These are phyloP conservation scores for Xanthorhoe spadicearia DNA, from an alignment of 2,888 invertebrate genomes.

Conservation along the genomic window DNA sequence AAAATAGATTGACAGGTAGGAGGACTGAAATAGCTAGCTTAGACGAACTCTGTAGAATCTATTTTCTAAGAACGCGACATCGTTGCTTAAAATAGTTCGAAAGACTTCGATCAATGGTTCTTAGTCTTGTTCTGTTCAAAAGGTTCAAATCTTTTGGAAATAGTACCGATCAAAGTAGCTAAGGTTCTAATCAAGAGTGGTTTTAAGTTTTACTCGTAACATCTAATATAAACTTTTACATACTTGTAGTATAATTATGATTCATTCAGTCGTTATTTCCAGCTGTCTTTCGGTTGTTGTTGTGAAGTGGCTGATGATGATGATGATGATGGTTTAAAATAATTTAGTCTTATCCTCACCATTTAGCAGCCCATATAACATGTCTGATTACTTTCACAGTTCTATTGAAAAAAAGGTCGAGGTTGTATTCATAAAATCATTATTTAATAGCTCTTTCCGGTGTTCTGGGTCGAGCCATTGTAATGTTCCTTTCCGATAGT, in stretches of 20 bases:
- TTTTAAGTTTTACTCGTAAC: too few species aligned
- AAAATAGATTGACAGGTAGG: neutral
- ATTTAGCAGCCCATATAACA: neutral
- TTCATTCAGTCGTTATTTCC: too few species aligned
- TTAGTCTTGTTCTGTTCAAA: neutral
- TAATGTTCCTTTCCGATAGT: conserved; percentile 30
- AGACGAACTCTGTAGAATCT: neutral
- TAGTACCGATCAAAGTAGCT: too few species aligned
- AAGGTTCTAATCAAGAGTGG: too few species aligned
- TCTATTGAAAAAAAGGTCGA: conserved; percentile 24
- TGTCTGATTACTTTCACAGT: conserved; percentile 9
- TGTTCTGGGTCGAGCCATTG: conserved; percentile 31
- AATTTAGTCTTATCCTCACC: neutral
- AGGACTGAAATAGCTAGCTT: neutral
- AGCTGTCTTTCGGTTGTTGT: too few species aligned
- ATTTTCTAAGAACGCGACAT: neutral
- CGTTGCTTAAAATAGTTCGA: neutral
- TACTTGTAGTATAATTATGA: too few species aligned
- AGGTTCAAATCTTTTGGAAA: too few species aligned
- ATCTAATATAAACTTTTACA: too few species aligned
- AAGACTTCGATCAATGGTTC: neutral
- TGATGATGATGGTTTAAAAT: too few species aligned
- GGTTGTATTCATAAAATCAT: conserved; percentile 35
- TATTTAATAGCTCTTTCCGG: conserved; percentile 38
- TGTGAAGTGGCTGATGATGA: too few species aligned